Evolutionary conservation across 1,140 invertebrate genomes (phyloP).

Genomic region (Atta colombica): DNA sequence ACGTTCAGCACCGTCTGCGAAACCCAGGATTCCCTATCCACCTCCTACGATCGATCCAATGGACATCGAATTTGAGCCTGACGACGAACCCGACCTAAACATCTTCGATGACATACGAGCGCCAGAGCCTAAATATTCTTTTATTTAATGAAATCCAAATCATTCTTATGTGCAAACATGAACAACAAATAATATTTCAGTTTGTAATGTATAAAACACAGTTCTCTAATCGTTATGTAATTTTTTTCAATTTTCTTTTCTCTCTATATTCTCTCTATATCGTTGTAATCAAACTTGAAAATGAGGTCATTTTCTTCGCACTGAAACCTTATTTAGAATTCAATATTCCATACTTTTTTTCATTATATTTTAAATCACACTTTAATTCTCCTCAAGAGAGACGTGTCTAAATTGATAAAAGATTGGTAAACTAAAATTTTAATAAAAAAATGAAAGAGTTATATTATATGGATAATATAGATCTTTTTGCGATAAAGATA

Average conservation of each 20-base stretch:
- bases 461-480: background rate
- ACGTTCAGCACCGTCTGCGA: conserved; percentile 65
- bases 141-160: conserved; percentile 65
- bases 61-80: conserved; percentile 79
- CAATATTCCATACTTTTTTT: conserved; percentile 21
- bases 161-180: background rate
- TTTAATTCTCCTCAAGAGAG: background rate
- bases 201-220: background rate
- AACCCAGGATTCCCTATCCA: conserved; percentile 65
- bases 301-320: background rate
- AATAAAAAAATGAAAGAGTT: background rate
- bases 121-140: conserved; percentile 68
- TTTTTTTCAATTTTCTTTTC: background rate
- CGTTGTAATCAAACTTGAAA: background rate
- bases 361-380: background rate
- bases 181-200: background rate
- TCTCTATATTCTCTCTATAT: conserved; percentile 6
- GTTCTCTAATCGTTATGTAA: background rate
- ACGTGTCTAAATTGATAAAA: background rate
- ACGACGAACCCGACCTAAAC: conserved; percentile 73
- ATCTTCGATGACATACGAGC: conserved; percentile 71
- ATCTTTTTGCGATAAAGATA: background rate
- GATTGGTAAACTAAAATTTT: background rate
- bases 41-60: conserved; percentile 63
- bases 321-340: background rate